These are phyloP conservation scores for Euproctis similis DNA, from an alignment of 2,888 invertebrate genomes.

Conservation along the genomic window DNA sequence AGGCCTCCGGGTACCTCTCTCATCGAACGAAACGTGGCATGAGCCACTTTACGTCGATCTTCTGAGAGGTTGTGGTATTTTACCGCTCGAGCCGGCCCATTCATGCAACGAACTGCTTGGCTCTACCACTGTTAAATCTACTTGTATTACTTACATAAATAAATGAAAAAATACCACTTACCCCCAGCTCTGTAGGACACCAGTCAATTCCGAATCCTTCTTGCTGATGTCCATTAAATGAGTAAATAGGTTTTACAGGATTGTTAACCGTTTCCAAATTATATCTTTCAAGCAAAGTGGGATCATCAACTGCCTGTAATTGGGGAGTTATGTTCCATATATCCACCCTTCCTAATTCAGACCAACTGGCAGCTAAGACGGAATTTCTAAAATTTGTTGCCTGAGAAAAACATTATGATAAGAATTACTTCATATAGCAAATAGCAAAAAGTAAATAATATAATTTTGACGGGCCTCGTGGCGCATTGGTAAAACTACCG, in stretches of 20 bases:
- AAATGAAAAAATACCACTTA: conserved; percentile 37
- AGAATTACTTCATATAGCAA: too few relatives aligned
- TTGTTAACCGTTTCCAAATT: conserved; percentile 76
- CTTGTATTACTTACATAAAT: too few relatives aligned
- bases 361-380: conserved; percentile 94
- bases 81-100: too few relatives aligned
- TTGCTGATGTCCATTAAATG: conserved; percentile 92
- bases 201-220: conserved; percentile 98
- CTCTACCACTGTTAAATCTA: too few relatives aligned
- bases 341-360: conserved; percentile 93
- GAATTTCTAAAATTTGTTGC: conserved; percentile 78
- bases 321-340: conserved; percentile 93
- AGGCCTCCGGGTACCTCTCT: too few relatives aligned
- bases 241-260: conserved; percentile 82
- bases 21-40: too few relatives aligned
- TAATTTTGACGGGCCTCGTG: too few relatives aligned
- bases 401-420: conserved; percentile 56
- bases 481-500: too few relatives aligned
- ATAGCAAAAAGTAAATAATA: too few relatives aligned
- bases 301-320: conserved; percentile 86
- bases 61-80: too few relatives aligned
- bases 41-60: too few relatives aligned
- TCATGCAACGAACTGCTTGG: too few relatives aligned
- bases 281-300: conserved; percentile 76
- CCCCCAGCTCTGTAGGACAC: conserved; percentile 87